Percentiles rank a stretch among this genome's conserved stretches.
phyloP scores from a whole-genome alignment of 1,140 invertebrate species.

The Pararge aegeria region DNA sequence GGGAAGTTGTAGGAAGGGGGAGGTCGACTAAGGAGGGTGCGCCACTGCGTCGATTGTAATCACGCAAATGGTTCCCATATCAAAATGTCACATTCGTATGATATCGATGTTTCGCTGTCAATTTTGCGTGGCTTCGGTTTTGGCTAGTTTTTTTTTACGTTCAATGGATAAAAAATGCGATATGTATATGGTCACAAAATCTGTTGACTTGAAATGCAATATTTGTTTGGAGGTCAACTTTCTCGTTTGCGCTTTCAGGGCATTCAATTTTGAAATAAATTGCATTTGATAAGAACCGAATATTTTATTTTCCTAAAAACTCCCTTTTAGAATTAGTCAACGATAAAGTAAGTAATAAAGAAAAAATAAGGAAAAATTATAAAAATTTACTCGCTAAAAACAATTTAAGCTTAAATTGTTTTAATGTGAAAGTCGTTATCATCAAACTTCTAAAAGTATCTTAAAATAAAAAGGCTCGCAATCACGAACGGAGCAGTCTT shows the following conservation, averaged over 20 bases:
- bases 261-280: not conserved
- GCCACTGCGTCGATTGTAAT: conserved; percentile 76
- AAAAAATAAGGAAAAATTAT: not conserved
- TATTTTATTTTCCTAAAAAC: not conserved
- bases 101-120: conserved; percentile 70
- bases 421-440: conserved; percentile 32
- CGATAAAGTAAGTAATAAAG: not conserved
- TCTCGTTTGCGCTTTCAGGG: not conserved
- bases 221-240: conserved; percentile 6
- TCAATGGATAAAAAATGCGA: conserved; percentile 16
- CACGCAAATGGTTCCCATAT: conserved; percentile 77
- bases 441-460: conserved; percentile 36
- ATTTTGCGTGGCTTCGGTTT: conserved; percentile 50
- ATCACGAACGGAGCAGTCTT: conserved; percentile 59
- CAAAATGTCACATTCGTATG: conserved; percentile 75
- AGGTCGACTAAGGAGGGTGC: conserved; percentile 62
- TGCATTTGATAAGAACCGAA: not conserved
- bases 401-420: conserved; percentile 25
- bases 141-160: conserved; percentile 34
- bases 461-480: conserved; percentile 40
- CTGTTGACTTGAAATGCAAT: not conserved
- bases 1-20: conserved; percentile 69
- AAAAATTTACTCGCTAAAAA: conserved; percentile 7
- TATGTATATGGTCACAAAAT: not conserved
- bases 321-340: not conserved